Conservation (phyloP, 92 coral and sea anemone species). For the Siderastrea siderea region DNA sequence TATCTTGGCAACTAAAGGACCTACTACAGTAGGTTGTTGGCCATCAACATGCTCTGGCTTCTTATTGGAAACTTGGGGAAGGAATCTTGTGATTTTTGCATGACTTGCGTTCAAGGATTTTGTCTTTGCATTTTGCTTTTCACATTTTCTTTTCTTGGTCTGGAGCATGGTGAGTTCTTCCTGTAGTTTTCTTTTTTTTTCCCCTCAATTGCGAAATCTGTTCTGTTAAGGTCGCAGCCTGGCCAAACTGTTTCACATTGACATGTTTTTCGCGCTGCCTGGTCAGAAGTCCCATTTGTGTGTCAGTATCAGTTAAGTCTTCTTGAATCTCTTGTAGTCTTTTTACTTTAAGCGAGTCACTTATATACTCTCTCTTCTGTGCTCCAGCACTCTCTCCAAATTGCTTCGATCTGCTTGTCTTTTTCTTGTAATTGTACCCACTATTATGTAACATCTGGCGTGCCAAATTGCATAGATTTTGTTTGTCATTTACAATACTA, state of each 20-base stretch:
- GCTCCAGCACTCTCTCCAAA: conserved; percentile 29
- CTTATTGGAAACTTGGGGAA: too few species aligned
- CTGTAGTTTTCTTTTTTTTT: conserved; percentile 17
- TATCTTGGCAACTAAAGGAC: too few species aligned
- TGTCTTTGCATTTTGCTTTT: too few species aligned
- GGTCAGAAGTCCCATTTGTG: conserved; percentile 18
- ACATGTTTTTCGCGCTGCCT: conserved; percentile 28
- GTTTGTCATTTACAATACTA: too few species aligned
- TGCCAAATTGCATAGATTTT: background rate
- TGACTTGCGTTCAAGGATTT: too few species aligned
- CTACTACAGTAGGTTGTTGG: too few species aligned
- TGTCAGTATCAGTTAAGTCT: conserved; percentile 23
- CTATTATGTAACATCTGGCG: background rate
- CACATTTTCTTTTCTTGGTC: too few species aligned
- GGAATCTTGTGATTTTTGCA: too few species aligned
- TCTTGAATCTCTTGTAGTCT: conserved; percentile 20
- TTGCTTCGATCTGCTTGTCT: conserved; percentile 17
- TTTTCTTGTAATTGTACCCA: conserved; percentile 18
- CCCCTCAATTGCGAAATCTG: conserved; percentile 26
- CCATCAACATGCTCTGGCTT: too few species aligned
- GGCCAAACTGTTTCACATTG: conserved; percentile 38
- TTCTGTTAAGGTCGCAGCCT: conserved; percentile 29
- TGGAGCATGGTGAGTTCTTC: too few species aligned
- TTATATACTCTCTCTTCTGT: background rate
- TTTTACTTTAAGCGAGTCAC: background rate